These are phyloP conservation scores for Stegodyphus mimosarum DNA, from an alignment of 1,140 invertebrate species.

Conservation along the genomic window DNA sequence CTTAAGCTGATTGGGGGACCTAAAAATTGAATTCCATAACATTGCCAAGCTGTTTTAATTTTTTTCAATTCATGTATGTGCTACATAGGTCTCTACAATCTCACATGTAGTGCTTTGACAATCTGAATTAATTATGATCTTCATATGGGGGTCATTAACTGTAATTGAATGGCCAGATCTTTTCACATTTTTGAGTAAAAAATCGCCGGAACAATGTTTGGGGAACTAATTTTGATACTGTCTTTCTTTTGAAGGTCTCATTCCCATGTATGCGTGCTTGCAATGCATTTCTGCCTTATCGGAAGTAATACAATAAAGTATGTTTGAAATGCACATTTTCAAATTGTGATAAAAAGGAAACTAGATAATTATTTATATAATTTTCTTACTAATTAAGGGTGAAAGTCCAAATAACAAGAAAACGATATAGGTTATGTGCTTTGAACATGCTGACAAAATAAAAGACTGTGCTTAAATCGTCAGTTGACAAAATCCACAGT, in stretches of 20 bases:
- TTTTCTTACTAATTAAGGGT: neutral
- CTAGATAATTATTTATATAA: neutral
- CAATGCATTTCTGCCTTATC: neutral
- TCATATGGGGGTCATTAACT: neutral
- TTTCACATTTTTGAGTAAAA: neutral
- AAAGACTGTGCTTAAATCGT: neutral
- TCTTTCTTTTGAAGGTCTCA: neutral
- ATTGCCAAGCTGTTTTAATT: too few species aligned
- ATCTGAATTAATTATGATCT: neutral
- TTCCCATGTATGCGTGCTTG: neutral
- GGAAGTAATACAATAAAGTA: neutral
- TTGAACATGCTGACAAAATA: neutral
- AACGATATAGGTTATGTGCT: neutral
- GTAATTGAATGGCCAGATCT: neutral
- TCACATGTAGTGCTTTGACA: too few species aligned
- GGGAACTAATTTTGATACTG: neutral
- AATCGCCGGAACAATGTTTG: neutral
- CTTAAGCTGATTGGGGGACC: too few species aligned
- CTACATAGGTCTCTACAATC: too few species aligned
- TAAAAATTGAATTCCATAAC: too few species aligned
- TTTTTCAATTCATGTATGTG: too few species aligned
- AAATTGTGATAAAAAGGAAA: neutral
- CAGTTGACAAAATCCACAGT: neutral
- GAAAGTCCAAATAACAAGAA: neutral
- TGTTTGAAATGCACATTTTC: neutral